A percentile compares a stretch with the other conserved stretches of the same genome.
Conservation (phyloP, 2,888 invertebrate genomes). For the Tupiocoris notatus region DNA sequence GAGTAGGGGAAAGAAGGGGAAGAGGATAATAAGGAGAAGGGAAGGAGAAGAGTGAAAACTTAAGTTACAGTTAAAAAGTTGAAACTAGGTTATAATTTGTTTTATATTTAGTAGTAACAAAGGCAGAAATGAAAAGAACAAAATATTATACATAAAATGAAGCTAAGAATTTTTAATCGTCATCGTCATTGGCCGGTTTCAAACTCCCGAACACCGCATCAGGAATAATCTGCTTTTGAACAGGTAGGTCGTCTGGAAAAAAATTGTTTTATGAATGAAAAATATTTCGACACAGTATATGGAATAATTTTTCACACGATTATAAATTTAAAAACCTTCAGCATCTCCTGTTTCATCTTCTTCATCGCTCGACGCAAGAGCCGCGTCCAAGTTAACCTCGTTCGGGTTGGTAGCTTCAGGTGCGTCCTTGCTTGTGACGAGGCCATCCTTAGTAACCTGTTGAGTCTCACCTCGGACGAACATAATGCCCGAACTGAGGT, state of each 20-base stretch:
- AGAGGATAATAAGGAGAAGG: too few relatives aligned
- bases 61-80: too few relatives aligned
- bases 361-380: constrained; percentile 47
- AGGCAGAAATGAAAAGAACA: too few relatives aligned
- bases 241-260: constrained; percentile 60
- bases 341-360: constrained; percentile 50
- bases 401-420: constrained; percentile 78
- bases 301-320: too few relatives aligned
- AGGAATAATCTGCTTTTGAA: constrained; percentile 83
- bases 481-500: constrained; percentile 64
- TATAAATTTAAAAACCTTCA: too few relatives aligned
- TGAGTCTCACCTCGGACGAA: constrained; percentile 87
- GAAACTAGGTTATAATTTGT: too few relatives aligned
- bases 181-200: constrained; percentile 52
- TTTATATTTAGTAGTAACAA: too few relatives aligned
- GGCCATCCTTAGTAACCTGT: constrained; percentile 54
- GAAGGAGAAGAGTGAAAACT: too few relatives aligned
- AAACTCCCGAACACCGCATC: constrained; percentile 88
- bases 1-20: too few relatives aligned
- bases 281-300: too few relatives aligned
- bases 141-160: too few relatives aligned
- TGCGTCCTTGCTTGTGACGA: constrained; percentile 54
- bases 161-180: constrained; percentile 23
- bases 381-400: constrained; percentile 73
- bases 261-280: neutral